Conservation (phyloP, 2,888 invertebrate species). For the Tanypteryx hageni region DNA sequence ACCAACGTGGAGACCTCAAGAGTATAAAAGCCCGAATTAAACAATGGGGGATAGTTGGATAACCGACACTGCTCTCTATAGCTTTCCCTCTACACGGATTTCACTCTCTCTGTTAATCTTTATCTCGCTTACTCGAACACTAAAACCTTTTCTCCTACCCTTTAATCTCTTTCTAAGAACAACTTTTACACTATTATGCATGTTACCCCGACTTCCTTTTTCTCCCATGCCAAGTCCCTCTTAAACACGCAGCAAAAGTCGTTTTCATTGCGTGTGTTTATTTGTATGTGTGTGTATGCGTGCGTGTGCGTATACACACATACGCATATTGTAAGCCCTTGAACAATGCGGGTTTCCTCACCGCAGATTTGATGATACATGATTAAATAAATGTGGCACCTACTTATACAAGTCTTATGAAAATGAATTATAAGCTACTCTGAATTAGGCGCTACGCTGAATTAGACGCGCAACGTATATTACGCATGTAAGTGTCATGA, state of each 20-base stretch:
- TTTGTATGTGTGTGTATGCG: too few relatives aligned
- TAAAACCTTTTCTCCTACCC: background rate
- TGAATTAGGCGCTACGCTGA: too few relatives aligned
- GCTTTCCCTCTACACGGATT: background rate
- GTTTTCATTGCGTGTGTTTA: too few relatives aligned
- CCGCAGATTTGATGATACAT: too few relatives aligned
- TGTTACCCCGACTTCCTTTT: background rate
- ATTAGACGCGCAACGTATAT: too few relatives aligned
- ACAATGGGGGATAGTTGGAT: slow-evolving; percentile 17
- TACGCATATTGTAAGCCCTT: too few relatives aligned
- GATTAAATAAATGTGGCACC: too few relatives aligned
- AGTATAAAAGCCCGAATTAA: background rate
- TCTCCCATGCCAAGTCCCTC: background rate
- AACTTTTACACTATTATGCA: background rate
- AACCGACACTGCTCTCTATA: background rate
- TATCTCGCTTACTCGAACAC: background rate
- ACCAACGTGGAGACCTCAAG: slow-evolving; percentile 5
- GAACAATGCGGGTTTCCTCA: too few relatives aligned
- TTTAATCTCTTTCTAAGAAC: background rate
- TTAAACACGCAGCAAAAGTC: background rate
- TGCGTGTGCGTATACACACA: too few relatives aligned
- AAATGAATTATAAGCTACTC: too few relatives aligned
- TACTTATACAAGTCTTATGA: too few relatives aligned
- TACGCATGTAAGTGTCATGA: too few relatives aligned
- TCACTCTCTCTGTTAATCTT: background rate